Base-by-base conservation (phyloP, 2,113 vertebrate genomes). In the Oryzias celebensis region DNA sequence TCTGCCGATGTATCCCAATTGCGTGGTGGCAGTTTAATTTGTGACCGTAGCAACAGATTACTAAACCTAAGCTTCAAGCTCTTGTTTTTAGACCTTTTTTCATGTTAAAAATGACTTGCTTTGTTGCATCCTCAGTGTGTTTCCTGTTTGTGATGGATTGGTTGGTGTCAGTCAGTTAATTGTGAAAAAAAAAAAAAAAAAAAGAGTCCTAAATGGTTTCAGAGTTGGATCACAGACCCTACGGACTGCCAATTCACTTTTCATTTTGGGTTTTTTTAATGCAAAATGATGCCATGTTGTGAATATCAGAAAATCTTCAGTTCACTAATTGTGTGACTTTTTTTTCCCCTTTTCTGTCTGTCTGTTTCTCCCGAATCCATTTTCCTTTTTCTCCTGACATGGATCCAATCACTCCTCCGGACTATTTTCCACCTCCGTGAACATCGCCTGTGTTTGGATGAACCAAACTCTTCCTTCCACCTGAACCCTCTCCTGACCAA, bases 331-430 rank as follows among this genome's bases (percentile, higher is more conserved):
- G 85, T 93, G 91, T 92, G 85, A 93, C 89, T 24, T 85, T 85
- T 72, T 87, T 92, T 82, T 72, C 14, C 56, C 47, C 59, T 23
- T n/a, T 62, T 10, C 85, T 91, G 10, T 91, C 20, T 20, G 86
- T 93, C 84, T 84, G 89, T 90, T 84, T 87, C 82, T 89, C 89
- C 88, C 71, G 85, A 91, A 92, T 93, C 89, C 91, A 86, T 92
- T 87, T 89, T 69, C 71, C 78, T 20, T 81, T 92, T 90, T 89
- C 81, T 78, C 65, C 65, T 82, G 91, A 89, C 93, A 91, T 91
- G 95, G 95, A 97, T 92, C 89, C 88, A 93, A 95, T 87, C 82
- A 91, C 83, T 90, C 87, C 90, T 64, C 92, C 17, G 95, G 94
- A 96, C 93, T 86, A 80, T 80, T 93, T 81, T 68, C 73, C 65